Conservation (phyloP, 2,797 vertebrate genomes). For the Pantherophis vulpinus region DNA sequence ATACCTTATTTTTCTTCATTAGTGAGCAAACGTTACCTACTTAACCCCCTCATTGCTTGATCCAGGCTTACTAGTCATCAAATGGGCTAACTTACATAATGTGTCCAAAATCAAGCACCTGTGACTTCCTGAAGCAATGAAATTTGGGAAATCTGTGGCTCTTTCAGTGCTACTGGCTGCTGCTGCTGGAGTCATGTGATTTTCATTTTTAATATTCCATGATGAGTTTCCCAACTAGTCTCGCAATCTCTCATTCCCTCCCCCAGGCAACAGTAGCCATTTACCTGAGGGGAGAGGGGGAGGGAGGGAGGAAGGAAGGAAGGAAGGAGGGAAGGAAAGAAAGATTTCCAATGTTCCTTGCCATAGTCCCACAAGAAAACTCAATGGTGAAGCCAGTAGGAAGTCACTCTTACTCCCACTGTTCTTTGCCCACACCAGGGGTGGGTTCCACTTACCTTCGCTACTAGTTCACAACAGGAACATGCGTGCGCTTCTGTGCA, state of each 20-base stretch:
- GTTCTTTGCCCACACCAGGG: no score
- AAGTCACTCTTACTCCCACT: no score
- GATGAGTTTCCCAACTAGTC: not conserved
- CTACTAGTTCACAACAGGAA: no score
- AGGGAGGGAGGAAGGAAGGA: no score
- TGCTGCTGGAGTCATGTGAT: not conserved
- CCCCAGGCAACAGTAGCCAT: not conserved
- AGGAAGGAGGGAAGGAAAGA: no score
- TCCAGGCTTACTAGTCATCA: not conserved
- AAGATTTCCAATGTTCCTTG: not conserved
- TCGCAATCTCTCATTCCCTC: not conserved
- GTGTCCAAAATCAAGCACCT: not conserved
- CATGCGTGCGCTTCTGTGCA: no score
- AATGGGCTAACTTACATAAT: not conserved
- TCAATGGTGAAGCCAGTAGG: no score
- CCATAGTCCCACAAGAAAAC: not conserved
- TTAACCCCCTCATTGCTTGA: not conserved
- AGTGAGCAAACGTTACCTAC: not conserved
- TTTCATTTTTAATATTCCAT: not conserved
- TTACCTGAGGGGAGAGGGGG: not conserved
- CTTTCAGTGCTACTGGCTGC: not conserved
- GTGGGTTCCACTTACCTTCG: no score
- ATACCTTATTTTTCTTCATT: not conserved
- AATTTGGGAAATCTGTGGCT: not conserved
- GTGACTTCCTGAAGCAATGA: not conserved